Conservation (phyloP, 2,888 invertebrate species). For the Cerceris rybyensis region DNA sequence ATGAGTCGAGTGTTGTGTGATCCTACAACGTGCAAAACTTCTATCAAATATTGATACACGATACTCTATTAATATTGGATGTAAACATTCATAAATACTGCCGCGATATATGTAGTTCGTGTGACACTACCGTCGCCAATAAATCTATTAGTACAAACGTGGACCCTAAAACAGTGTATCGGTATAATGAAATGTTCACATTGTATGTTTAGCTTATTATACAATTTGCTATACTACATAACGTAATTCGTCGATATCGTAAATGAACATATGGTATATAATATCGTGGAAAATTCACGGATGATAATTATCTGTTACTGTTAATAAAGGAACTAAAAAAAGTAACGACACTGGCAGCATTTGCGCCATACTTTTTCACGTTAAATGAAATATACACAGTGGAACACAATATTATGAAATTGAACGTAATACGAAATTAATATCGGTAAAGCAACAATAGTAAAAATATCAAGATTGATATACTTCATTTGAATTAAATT, state of each 20-base stretch:
- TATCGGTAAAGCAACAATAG: background rate
- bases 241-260: too few relatives aligned
- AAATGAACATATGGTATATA: background rate
- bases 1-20: background rate
- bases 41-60: constrained; percentile 38
- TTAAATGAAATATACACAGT: too few relatives aligned
- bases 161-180: background rate
- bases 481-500: background rate
- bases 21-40: constrained; percentile 33
- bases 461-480: background rate
- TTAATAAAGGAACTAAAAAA: background rate
- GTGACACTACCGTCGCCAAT: constrained; percentile 9
- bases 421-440: background rate
- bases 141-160: constrained; percentile 21
- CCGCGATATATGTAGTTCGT: constrained; percentile 2
- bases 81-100: constrained; percentile 26
- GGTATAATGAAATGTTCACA: background rate
- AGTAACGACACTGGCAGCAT: background rate
- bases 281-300: background rate
- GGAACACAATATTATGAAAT: background rate
- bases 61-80: constrained; percentile 45
- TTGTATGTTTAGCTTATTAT: background rate
- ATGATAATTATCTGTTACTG: background rate
- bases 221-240: too few relatives aligned
- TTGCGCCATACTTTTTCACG: too few relatives aligned